phyloP scores from a whole-genome alignment of 2,797 vertebrate species.

The Falco concolor region DNA sequence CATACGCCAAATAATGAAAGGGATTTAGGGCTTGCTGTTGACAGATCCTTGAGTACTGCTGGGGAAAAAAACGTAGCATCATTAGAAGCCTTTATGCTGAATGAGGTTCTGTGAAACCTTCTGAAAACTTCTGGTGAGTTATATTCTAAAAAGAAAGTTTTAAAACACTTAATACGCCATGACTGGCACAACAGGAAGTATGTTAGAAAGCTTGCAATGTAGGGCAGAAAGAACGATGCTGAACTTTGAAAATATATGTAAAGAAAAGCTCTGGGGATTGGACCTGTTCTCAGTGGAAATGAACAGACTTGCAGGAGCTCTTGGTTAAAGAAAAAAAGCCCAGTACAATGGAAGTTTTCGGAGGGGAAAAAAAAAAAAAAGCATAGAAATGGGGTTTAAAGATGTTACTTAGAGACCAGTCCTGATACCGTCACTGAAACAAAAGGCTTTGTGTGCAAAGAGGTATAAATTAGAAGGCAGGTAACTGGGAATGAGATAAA shows the following conservation, averaged over 20 bases:
- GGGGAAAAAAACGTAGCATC: background rate
- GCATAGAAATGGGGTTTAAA: slow-evolving; percentile 4
- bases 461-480: slow-evolving; percentile 37
- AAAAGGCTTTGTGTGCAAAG: background rate
- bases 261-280: slow-evolving; percentile 34
- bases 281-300: slow-evolving; percentile 13
- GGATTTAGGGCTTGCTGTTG: background rate
- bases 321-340: background rate
- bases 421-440: background rate
- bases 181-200: background rate
- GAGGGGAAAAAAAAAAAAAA: background rate
- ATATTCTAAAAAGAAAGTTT: slow-evolving; percentile 8
- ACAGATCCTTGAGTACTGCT: background rate
- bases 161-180: slow-evolving; percentile 16
- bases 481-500: slow-evolving; percentile 4
- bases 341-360: slow-evolving; percentile 22
- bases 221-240: slow-evolving; percentile 16
- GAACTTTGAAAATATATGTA: slow-evolving; percentile 44
- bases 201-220: slow-evolving; percentile 23
- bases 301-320: background rate
- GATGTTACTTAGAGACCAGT: slow-evolving; percentile 1
- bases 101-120: background rate
- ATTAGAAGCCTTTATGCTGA: background rate
- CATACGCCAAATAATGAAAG: background rate
- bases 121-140: slow-evolving; percentile 12